Percentiles rank a stretch among this genome's conserved stretches.
These are phyloP conservation scores for Listronotus bonariensis DNA, from an alignment of 1,140 invertebrate genomes.

Conservation along the genomic window DNA sequence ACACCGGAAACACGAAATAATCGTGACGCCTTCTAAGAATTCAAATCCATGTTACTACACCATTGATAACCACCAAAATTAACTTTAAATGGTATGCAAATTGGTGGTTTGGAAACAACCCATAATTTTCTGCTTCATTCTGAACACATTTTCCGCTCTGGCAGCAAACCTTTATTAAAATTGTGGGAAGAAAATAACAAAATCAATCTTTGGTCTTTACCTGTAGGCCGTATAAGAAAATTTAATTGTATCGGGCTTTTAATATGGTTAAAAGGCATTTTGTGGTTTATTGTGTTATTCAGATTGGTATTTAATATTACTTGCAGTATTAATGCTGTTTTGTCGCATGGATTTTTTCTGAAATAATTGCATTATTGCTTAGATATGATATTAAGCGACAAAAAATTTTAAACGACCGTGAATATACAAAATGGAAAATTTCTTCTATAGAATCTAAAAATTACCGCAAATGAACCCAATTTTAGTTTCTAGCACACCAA, in stretches of 20 bases:
- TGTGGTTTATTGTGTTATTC: constrained; percentile 20
- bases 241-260: background rate
- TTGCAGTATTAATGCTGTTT: constrained; percentile 8
- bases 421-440: no score
- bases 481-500: no score
- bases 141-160: constrained; percentile 19
- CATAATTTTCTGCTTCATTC: constrained; percentile 26
- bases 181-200: background rate
- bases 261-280: background rate
- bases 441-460: no score
- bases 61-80: constrained; percentile 7
- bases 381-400: no score
- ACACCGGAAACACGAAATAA: no score
- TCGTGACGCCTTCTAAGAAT: background rate
- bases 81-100: constrained; percentile 22
- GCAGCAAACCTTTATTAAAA: constrained; percentile 16
- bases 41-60: constrained; percentile 9
- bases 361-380: background rate
- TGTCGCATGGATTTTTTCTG: background rate
- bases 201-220: no score
- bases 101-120: constrained; percentile 15
- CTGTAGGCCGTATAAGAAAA: no score
- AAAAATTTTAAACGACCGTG: no score
- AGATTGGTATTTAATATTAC: constrained; percentile 9
- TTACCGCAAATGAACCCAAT: no score